Base-by-base conservation (phyloP, 2,797 vertebrate genomes). In the Fistularia tabacaria region DNA sequence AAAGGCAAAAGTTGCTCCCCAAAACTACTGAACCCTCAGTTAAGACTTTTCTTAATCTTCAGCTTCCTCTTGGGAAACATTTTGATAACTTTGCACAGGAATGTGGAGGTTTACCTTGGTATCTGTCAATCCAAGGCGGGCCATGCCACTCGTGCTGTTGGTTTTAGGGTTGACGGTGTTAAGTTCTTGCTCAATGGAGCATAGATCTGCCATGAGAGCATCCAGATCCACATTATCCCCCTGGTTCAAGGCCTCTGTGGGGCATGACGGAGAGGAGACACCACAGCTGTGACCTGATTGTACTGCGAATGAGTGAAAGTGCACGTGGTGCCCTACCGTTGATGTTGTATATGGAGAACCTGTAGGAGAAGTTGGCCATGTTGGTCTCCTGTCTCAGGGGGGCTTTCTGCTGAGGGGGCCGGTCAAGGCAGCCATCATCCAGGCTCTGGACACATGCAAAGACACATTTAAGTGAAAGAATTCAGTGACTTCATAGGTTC, bases 291-390 rank as follows among this genome's bases (percentile, higher is more conserved):
- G 11, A 39, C 0, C n/a, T 71, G 40, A 70, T 62, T 49, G 4
- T 12, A 36, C 40, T 36, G 1, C 10, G 44, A 37, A n/a, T 25
- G 38, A 11, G 3, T 13, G 10, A n/a, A 36, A 12, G 9, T 39
- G 3, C 9, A 0, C 9, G 12, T 3, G 10, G 6, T 51, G 15
- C 10, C 90, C 85, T 80, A 98, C 97, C 97, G 64, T 98, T 98
- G 77, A 99, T 92, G 85, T 98, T 99, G 84, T 98, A 98, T 90
- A 99, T 95, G 69, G 96, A 99, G 90, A 99, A 98, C 48, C 97
- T 93, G 77, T 98, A 98, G n/a, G 95, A 97, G 88, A 99, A 98
- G 86, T 97, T 98, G 67, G 96, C 97, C 84, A 98, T 94, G 87
- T 97, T 99, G 51, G 95, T 93, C 73, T 99, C 97, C 59, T 97